A percentile compares a stretch with the other conserved stretches of the same genome.
Conservation (phyloP, 1,140 invertebrate genomes). For the Cyclargus thomasi region DNA sequence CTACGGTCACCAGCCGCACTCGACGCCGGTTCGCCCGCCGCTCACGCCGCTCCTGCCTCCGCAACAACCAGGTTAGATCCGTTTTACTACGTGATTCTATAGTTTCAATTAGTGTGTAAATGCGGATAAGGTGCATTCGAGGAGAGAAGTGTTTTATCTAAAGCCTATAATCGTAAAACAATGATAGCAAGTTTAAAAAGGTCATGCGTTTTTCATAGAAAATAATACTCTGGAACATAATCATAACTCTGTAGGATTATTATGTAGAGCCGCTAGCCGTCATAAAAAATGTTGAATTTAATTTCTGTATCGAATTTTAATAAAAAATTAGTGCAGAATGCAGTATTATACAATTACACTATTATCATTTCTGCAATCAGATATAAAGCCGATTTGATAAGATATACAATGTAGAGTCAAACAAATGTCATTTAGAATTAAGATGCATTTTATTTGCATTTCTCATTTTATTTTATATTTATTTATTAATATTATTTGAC, state of each 20-base stretch:
- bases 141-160: no score
- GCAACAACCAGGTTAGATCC: constrained; percentile 53
- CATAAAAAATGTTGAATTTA: background rate
- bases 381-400: background rate
- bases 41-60: constrained; percentile 55
- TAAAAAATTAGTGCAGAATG: background rate
- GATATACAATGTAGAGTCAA: background rate
- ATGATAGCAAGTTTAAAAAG: no score
- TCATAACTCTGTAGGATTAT: no score
- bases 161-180: no score
- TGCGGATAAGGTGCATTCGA: no score
- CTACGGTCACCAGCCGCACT: constrained; percentile 49
- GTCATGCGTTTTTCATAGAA: no score
- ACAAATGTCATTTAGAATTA: background rate
- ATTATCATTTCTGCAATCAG: background rate
- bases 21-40: constrained; percentile 42
- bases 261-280: constrained; percentile 22
- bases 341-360: background rate
- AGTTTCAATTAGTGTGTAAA: no score
- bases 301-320: background rate
- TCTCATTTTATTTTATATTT: background rate
- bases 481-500: background rate
- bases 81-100: background rate
- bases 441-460: background rate
- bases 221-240: no score